Evolutionary conservation across 2,888 invertebrate species (phyloP).

Genomic region (Blastobasis lacticolella): DNA sequence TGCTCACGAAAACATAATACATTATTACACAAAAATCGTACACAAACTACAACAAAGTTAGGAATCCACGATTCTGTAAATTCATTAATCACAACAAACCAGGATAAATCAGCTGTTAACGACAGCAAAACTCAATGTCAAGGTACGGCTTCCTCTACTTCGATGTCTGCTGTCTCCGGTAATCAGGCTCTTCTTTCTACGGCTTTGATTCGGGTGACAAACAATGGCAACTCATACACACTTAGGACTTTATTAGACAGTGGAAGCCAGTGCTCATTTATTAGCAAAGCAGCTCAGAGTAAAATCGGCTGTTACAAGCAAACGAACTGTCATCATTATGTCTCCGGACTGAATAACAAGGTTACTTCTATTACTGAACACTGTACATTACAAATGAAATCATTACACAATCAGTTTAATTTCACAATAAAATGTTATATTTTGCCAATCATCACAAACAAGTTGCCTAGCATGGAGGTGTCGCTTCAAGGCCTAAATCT

Average conservation of each 20-base stretch:
- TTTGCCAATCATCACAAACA: slow-evolving; percentile 6
- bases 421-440: slow-evolving; percentile 3
- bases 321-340: slow-evolving; percentile 4
- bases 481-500: slow-evolving; percentile 1
- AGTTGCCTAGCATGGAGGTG: slow-evolving; percentile 2
- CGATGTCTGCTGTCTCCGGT: background rate
- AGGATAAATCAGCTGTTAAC: too few relatives aligned
- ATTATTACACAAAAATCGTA: too few relatives aligned
- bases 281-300: slow-evolving; percentile 1
- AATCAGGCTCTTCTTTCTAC: slow-evolving; percentile 7
- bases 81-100: background rate
- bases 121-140: too few relatives aligned
- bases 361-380: slow-evolving; percentile 1
- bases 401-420: slow-evolving; percentile 1
- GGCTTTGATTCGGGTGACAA: slow-evolving; percentile 2
- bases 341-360: slow-evolving; percentile 9
- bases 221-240: slow-evolving; percentile 1
- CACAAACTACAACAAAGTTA: background rate
- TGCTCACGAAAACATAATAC: too few relatives aligned
- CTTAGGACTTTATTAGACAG: slow-evolving; percentile 7
- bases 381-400: slow-evolving; percentile 1
- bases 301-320: background rate
- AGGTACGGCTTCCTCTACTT: too few relatives aligned
- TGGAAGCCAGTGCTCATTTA: slow-evolving; percentile 10
- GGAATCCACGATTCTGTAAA: background rate